phyloP scores from a whole-genome alignment of 2,888 invertebrate species.

The Brachylomia viminalis region DNA sequence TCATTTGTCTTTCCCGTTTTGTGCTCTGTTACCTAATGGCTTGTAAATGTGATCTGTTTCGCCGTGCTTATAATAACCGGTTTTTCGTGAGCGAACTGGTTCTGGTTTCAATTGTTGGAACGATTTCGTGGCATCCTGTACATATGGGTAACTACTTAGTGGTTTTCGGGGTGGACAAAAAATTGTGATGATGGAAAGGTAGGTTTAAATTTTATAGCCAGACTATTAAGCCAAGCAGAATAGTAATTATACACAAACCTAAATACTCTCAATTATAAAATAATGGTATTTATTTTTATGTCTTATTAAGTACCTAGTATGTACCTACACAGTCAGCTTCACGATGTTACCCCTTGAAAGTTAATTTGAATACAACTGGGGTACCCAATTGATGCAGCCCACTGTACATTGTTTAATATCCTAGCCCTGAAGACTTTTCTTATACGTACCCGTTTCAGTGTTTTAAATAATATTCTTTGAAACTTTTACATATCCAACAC shows the following conservation, averaged over 20 bases:
- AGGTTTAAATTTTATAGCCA: not conserved
- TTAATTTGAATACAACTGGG: no score
- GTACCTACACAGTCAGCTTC: no score
- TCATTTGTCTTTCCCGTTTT: not conserved
- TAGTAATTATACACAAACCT: not conserved
- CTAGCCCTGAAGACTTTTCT: not conserved
- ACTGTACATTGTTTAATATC: no score
- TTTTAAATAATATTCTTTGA: slow-evolving; percentile 11
- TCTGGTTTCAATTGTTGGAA: not conserved
- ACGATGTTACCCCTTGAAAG: no score
- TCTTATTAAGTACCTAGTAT: not conserved
- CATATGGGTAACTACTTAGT: not conserved
- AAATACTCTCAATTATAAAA: not conserved
- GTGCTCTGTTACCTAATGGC: not conserved
- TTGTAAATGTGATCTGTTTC: not conserved
- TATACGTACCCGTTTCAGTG: not conserved
- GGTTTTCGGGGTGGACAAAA: not conserved
- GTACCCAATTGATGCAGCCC: no score
- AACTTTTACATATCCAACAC: slow-evolving; percentile 10
- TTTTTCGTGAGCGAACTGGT: not conserved
- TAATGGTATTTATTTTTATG: not conserved
- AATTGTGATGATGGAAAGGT: not conserved
- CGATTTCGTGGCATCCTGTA: not conserved
- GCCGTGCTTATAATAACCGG: not conserved
- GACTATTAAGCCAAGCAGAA: not conserved